A percentile compares a stretch with the other conserved stretches of the same genome.
phyloP scores from a whole-genome alignment of 2,113 vertebrate genomes.

The Cnemophilus loriae region DNA sequence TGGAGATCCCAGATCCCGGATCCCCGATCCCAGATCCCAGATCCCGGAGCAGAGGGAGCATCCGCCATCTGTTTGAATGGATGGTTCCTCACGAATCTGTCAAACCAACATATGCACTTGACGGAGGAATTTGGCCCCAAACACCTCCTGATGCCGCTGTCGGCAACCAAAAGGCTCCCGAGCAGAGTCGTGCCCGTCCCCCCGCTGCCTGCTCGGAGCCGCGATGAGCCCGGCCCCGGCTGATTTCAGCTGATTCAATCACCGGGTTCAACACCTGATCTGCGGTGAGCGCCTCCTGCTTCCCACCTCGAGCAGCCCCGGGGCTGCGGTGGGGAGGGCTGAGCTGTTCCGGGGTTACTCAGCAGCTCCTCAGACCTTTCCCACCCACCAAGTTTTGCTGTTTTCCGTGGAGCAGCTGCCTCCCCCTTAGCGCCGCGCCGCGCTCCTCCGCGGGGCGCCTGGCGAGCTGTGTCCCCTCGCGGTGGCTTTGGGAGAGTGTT shows the following conservation, averaged over 20 bases:
- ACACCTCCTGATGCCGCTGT: background rate
- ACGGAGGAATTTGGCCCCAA: background rate
- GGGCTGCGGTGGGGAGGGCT: background rate
- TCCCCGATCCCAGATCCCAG: too few species aligned
- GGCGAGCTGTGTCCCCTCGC: background rate
- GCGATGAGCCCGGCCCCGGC: background rate
- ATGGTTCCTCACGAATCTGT: background rate
- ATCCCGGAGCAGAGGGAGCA: background rate
- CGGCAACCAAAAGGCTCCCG: background rate
- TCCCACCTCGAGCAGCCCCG: background rate
- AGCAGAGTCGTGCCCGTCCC: background rate
- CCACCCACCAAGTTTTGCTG: constrained; percentile 40
- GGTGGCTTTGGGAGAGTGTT: background rate
- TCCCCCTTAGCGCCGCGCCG: background rate
- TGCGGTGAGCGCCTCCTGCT: background rate
- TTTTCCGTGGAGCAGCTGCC: background rate
- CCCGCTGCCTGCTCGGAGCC: background rate
- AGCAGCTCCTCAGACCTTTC: constrained; percentile 10
- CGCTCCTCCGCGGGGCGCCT: background rate
- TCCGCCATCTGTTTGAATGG: background rate
- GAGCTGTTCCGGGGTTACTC: background rate
- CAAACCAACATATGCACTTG: background rate
- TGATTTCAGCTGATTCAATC: background rate
- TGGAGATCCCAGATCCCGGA: background rate
- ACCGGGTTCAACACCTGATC: background rate